Evolutionary conservation across 2,113 vertebrate species (phyloP).

Genomic region (Melanocharis versteri): DNA sequence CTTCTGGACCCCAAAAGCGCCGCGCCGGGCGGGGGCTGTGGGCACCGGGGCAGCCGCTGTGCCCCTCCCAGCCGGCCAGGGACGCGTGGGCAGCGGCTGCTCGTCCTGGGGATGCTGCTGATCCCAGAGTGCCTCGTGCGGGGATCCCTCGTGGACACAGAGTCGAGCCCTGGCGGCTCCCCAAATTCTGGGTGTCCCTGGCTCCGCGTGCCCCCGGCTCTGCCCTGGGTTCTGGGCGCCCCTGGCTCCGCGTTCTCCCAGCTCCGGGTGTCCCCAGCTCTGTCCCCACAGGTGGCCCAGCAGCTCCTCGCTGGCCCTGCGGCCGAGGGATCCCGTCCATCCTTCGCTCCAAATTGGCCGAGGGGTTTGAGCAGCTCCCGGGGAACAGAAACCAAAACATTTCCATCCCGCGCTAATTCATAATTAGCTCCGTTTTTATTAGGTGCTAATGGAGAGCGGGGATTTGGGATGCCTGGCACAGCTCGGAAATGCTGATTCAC

Average conservation of each 20-base stretch:
- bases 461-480: conserved; percentile 64
- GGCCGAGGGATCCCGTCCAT: background rate
- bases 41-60: rapidly evolving
- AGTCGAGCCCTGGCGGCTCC: background rate
- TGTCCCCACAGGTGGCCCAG: too few relatives aligned
- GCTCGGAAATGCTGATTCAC: conserved; percentile 73
- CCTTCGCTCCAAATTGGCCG: background rate
- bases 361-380: background rate
- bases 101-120: rapidly evolving
- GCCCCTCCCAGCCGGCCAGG: rapidly evolving
- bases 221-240: too few relatives aligned
- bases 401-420: conserved; percentile 25
- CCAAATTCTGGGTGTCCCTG: background rate
- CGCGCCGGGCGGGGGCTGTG: rapidly evolving
- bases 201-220: background rate
- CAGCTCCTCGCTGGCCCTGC: background rate
- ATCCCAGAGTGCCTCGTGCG: rapidly evolving
- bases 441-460: conserved; percentile 72
- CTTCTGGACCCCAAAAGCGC: rapidly evolving
- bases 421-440: conserved; percentile 70
- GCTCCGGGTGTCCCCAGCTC: background rate
- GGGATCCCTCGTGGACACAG: rapidly evolving
- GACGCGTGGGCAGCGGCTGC: rapidly evolving
- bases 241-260: rapidly evolving
- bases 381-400: conserved; percentile 51